A percentile compares a stretch with the other conserved stretches of the same genome.
Evolutionary conservation across 2,888 invertebrate species (phyloP).

Genomic region (Clepsis dumicolana): DNA sequence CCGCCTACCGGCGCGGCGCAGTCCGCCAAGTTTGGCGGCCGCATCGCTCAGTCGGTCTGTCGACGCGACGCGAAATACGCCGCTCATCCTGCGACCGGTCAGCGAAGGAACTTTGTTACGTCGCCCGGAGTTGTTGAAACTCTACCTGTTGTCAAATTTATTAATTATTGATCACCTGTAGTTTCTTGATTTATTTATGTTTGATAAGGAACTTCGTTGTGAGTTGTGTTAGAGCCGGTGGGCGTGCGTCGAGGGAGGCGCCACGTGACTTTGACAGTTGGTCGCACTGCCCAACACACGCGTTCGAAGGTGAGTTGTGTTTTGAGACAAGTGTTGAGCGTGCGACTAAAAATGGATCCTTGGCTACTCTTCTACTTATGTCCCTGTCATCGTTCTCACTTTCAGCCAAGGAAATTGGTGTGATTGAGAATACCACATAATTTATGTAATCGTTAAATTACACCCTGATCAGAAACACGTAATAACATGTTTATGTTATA

Average conservation of each 20-base stretch:
- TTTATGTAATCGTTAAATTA: no score
- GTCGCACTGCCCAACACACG: conserved; percentile 70
- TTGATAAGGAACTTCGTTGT: conserved; percentile 44
- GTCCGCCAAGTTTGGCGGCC: conserved; percentile 51
- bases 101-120: conserved; percentile 60
- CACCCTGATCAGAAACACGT: no score
- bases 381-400: background rate
- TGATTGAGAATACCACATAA: background rate
- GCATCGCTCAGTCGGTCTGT: conserved; percentile 71
- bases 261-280: conserved; percentile 56
- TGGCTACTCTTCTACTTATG: background rate
- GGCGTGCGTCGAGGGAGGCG: conserved; percentile 52
- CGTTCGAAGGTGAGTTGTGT: conserved; percentile 75
- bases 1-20: conserved; percentile 65
- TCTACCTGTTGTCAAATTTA: conserved; percentile 47
- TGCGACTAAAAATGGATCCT: background rate
- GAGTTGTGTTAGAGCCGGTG: conserved; percentile 49
- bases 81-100: conserved; percentile 67
- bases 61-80: conserved; percentile 70
- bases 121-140: conserved; percentile 54
- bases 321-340: conserved; percentile 1
- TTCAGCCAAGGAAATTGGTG: background rate
- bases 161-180: conserved; percentile 37
- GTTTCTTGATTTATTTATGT: conserved; percentile 47
- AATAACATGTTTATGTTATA: no score